A percentile compares a stretch with the other conserved stretches of the same genome.
These are phyloP conservation scores for Zaprionus ghesquierei DNA, from an alignment of 1,140 invertebrate species.

Conservation along the genomic window DNA sequence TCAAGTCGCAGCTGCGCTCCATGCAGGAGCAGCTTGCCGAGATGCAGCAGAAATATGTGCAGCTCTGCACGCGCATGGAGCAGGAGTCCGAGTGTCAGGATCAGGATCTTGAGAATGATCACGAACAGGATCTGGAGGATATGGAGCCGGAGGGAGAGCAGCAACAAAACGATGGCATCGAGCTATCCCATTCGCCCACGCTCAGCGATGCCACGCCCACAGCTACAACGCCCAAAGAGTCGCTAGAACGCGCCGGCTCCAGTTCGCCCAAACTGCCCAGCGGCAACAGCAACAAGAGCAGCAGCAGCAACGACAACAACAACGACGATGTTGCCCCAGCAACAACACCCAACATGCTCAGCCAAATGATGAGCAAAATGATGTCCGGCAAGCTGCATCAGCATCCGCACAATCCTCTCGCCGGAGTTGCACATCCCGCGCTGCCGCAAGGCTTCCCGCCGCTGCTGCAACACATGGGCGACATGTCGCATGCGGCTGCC, in stretches of 20 bases:
- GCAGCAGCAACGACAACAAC: constrained; percentile 38
- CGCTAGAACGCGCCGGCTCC: constrained; percentile 85
- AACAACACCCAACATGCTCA: constrained; percentile 85
- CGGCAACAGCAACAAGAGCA: constrained; percentile 32
- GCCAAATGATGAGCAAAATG: constrained; percentile 89
- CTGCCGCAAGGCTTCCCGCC: constrained; percentile 85
- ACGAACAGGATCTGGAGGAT: constrained; percentile 88
- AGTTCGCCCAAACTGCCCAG: constrained; percentile 83
- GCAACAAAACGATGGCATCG: constrained; percentile 84
- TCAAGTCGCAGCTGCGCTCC: constrained; percentile 92
- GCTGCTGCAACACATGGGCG: constrained; percentile 85
- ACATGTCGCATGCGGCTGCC: constrained; percentile 87
- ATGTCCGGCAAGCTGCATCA: constrained; percentile 86
- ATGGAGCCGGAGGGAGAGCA: constrained; percentile 84
- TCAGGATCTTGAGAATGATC: constrained; percentile 86
- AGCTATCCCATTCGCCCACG: constrained; percentile 83
- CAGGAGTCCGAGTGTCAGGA: constrained; percentile 89
- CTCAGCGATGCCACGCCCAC: constrained; percentile 84
- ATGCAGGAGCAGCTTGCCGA: constrained; percentile 94
- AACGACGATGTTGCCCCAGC: constrained; percentile 19
- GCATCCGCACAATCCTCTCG: constrained; percentile 64
- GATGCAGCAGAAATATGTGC: constrained; percentile 95
- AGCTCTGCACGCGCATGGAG: constrained; percentile 92
- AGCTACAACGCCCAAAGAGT: constrained; percentile 84
- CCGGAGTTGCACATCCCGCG: constrained; percentile 83